Evolutionary conservation across 2,113 vertebrate genomes (phyloP).

Genomic region (Aythya baeri): DNA sequence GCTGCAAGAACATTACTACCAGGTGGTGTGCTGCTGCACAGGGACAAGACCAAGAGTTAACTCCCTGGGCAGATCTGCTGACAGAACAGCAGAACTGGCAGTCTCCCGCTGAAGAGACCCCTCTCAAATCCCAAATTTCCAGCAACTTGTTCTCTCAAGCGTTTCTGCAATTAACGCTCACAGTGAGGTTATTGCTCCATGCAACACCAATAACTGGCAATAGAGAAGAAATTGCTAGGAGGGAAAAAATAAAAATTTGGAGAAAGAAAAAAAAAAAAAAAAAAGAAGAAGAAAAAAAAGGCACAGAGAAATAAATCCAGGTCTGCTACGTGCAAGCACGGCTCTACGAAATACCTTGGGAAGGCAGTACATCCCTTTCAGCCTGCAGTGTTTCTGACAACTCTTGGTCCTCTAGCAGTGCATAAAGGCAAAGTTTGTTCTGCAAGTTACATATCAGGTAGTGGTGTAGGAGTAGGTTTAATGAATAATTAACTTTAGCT

Average conservation of each 20-base stretch:
- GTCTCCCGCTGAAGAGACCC: neutral
- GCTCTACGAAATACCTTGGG: neutral
- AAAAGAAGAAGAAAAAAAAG: neutral
- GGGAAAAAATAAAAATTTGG: neutral
- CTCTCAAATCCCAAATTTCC: slow-evolving; percentile 1
- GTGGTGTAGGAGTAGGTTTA: neutral
- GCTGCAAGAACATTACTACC: slow-evolving; percentile 20
- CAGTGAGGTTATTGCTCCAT: neutral
- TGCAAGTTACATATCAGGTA: neutral
- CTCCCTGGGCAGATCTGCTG: neutral
- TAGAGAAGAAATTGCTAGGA: neutral
- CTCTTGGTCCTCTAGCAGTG: neutral
- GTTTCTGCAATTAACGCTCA: neutral
- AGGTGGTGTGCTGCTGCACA: neutral
- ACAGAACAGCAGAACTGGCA: neutral
- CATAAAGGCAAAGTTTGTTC: neutral
- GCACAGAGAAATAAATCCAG: neutral
- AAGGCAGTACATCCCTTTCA: neutral
- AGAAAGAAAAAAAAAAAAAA: no score
- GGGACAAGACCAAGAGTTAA: neutral
- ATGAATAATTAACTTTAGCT: neutral
- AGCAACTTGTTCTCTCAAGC: neutral
- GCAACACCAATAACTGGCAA: neutral
- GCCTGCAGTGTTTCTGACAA: neutral
- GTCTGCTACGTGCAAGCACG: neutral